Base-by-base conservation (phyloP, 2,797 vertebrate genomes). In the Pangasius mekongensis region DNA sequence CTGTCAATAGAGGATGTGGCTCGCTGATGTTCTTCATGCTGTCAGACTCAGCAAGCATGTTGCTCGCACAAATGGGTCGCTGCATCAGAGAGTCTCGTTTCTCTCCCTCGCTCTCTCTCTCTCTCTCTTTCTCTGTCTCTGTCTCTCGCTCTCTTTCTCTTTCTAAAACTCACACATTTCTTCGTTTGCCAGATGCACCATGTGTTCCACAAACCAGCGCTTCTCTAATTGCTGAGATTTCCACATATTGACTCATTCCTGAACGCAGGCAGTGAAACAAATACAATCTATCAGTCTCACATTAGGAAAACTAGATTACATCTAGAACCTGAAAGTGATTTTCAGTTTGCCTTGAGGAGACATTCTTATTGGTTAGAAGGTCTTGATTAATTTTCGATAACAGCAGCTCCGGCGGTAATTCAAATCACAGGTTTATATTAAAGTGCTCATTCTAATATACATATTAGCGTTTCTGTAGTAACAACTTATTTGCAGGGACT, bases 21-120 rank as follows among this genome's bases (percentile, higher is more conserved):
- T 66, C 49, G 74, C 83, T 92, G 87, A 86, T 93, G 88, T 89
- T 58, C 22, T 89, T 90, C 86, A 76, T 74, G 60, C 54, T 87
- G 90, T 89, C 64, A 83, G 87, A 91, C 78, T 66, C 76, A 16
- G 11, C 67, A 83, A 87, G 83, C 88, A 66, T 87, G 83, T 78
- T 85, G 64, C 88, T 54, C 49, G 2, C 39, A 56, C 83, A 92
- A 89, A 89, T 86, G 77, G 78, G 73, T n/a, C 85, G 86, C 22
- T 60, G 67, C 89, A 83, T 60, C 69, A 87, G 88, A 89, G 39
- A 54, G 74, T 60, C 20, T 47, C 78, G 6, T 39, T 18, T 83
- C 30, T 82, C 66, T 73, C 60, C 24, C 47, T 83, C 39, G 39
- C 27, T 36, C n/a, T 78, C 62, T 64, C 33, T 60, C 69, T 43